Percentiles rank a stretch among this genome's conserved stretches.
Conservation (phyloP, 1,140 invertebrate genomes). For the Phocides pigmalion region DNA sequence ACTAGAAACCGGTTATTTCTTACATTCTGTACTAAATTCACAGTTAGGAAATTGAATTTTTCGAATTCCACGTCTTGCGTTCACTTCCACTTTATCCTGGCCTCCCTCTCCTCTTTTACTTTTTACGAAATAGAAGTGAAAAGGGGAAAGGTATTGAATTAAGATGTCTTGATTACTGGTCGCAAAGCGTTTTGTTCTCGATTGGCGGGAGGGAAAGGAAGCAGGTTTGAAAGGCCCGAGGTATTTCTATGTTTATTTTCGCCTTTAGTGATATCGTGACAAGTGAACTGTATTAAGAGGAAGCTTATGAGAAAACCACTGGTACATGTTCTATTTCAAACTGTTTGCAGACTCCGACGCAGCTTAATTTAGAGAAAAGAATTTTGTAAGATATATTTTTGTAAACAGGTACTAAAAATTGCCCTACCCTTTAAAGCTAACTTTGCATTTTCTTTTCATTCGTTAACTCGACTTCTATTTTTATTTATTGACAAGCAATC, state of each 20-base stretch:
- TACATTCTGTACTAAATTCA: conserved; percentile 74
- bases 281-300: conserved; percentile 29
- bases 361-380: conserved; percentile 16
- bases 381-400: background rate
- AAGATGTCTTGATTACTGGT: conserved; percentile 42
- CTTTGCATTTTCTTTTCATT: background rate
- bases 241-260: conserved; percentile 39
- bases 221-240: conserved; percentile 41
- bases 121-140: conserved; percentile 10
- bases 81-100: conserved; percentile 45
- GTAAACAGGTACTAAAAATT: background rate
- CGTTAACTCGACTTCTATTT: too few relatives aligned
- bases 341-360: background rate
- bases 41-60: conserved; percentile 78
- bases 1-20: conserved; percentile 67
- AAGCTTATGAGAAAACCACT: conserved; percentile 16
- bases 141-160: conserved; percentile 29
- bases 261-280: conserved; percentile 21
- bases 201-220: conserved; percentile 35
- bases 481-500: background rate
- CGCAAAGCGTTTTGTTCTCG: conserved; percentile 46
- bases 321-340: background rate
- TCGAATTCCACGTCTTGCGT: conserved; percentile 63
- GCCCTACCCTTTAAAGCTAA: too few relatives aligned
- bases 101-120: conserved; percentile 29